Evolutionary conservation across 2,888 invertebrate genomes (phyloP).

Genomic region (Pseudolycoriella hygida): DNA sequence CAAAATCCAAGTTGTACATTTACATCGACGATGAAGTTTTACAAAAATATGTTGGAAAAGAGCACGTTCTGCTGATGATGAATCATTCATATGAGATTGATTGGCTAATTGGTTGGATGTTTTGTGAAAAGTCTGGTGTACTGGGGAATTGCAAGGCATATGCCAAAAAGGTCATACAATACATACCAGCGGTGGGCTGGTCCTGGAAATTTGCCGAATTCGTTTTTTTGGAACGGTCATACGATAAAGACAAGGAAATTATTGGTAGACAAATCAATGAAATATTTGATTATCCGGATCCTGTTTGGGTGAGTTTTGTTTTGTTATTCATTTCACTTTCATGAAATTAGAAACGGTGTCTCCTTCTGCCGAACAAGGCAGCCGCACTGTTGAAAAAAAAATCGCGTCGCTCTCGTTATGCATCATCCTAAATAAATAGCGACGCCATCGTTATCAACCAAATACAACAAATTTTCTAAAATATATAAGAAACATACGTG

Average conservation of each 20-base stretch:
- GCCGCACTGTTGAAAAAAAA: no score
- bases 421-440: no score
- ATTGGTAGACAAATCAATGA: slow-evolving; percentile 65
- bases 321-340: not conserved
- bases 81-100: slow-evolving; percentile 93
- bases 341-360: no score
- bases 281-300: slow-evolving; percentile 76
- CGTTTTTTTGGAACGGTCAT: slow-evolving; percentile 82
- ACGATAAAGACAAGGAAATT: slow-evolving; percentile 74
- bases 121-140: slow-evolving; percentile 60
- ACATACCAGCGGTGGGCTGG: slow-evolving; percentile 88
- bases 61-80: slow-evolving; percentile 80
- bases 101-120: slow-evolving; percentile 89
- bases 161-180: slow-evolving; percentile 80
- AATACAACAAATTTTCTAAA: no score
- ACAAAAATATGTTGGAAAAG: slow-evolving; percentile 64
- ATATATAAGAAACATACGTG: no score
- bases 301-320: slow-evolving; percentile 54
- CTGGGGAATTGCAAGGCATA: slow-evolving; percentile 92
- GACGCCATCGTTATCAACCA: no score
- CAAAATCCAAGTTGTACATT: slow-evolving; percentile 49
- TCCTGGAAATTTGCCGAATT: slow-evolving; percentile 92
- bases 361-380: no score
- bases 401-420: no score
- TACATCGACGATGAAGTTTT: slow-evolving; percentile 65